Percentiles rank a stretch among this genome's conserved stretches.
phyloP scores from a whole-genome alignment of 2,888 invertebrate species.

The Hypolimnas misippus region DNA sequence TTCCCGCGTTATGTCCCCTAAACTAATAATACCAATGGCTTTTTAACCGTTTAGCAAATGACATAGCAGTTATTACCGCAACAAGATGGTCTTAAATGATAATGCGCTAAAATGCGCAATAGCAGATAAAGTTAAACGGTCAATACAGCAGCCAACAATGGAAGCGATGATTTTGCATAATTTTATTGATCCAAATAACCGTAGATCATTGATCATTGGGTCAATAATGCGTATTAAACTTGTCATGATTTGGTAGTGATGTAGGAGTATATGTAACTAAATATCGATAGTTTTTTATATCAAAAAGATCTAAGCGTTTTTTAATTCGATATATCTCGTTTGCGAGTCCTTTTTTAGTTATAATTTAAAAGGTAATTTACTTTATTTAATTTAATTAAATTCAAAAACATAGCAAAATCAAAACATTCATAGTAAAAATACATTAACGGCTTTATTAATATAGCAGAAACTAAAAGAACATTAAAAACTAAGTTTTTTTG shows the following conservation, averaged over 20 bases:
- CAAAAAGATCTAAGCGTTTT: no score
- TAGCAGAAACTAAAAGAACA: no score
- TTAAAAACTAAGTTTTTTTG: no score
- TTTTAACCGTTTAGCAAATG: slow-evolving; percentile 50
- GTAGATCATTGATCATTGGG: slow-evolving; percentile 79
- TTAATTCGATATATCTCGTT: no score
- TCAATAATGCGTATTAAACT: slow-evolving; percentile 73
- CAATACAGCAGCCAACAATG: slow-evolving; percentile 65
- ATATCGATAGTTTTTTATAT: not conserved
- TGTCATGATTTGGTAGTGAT: slow-evolving; percentile 62
- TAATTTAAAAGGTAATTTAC: no score
- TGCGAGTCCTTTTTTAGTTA: no score
- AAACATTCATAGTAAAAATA: no score
- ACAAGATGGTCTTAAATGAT: slow-evolving; percentile 32
- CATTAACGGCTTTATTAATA: no score
- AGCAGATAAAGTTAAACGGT: slow-evolving; percentile 62
- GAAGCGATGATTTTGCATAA: slow-evolving; percentile 79
- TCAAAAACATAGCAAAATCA: no score
- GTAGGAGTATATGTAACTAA: slow-evolving; percentile 26
- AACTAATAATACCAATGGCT: not conserved
- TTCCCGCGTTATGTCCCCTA: no score
- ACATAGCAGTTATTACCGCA: slow-evolving; percentile 44
- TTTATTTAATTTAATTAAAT: no score
- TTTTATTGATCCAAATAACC: slow-evolving; percentile 81
- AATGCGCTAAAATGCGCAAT: slow-evolving; percentile 41